phyloP scores from a whole-genome alignment of 1,140 invertebrate species.

The Leucophenga varia region DNA sequence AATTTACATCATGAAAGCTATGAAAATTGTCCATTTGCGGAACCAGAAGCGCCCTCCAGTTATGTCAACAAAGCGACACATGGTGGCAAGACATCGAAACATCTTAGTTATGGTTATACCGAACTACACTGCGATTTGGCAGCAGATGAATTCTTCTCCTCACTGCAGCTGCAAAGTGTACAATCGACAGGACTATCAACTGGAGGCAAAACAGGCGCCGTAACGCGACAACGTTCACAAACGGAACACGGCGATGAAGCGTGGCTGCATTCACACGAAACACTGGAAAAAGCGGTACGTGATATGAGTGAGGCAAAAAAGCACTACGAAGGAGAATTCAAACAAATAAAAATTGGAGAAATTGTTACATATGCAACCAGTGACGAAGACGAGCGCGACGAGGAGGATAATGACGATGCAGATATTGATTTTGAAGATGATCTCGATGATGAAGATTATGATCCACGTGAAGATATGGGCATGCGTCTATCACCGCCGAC shows the following conservation, averaged over 20 bases:
- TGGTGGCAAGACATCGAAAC: constrained; percentile 42
- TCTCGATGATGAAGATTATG: constrained; percentile 60
- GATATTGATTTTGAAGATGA: constrained; percentile 63
- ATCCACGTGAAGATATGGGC: constrained; percentile 57
- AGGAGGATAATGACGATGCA: constrained; percentile 61
- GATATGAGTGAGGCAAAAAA: constrained; percentile 61
- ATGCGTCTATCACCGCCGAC: constrained; percentile 54
- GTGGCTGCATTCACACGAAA: constrained; percentile 51
- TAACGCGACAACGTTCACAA: constrained; percentile 6
- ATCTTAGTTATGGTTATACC: constrained; percentile 39
- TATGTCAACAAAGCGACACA: constrained; percentile 36
- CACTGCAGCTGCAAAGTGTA: constrained; percentile 80
- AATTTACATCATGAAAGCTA: constrained; percentile 32
- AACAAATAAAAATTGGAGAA: constrained; percentile 52
- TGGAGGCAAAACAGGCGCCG: constrained; percentile 46
- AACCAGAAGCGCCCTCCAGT: constrained; percentile 50
- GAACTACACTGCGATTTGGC: constrained; percentile 62
- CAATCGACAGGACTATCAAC: constrained; percentile 52
- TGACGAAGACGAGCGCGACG: constrained; percentile 51
- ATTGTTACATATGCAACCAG: too few species aligned
- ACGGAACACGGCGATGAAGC: constrained; percentile 17
- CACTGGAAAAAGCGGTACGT: constrained; percentile 64
- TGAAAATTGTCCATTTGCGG: constrained; percentile 52
- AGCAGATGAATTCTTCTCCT: constrained; percentile 83
- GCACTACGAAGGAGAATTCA: constrained; percentile 50